Percentiles rank a stretch among this genome's conserved stretches.
These are phyloP conservation scores for Erythrolamprus reginae DNA, from an alignment of 2,113 vertebrate species.

Conservation along the genomic window DNA sequence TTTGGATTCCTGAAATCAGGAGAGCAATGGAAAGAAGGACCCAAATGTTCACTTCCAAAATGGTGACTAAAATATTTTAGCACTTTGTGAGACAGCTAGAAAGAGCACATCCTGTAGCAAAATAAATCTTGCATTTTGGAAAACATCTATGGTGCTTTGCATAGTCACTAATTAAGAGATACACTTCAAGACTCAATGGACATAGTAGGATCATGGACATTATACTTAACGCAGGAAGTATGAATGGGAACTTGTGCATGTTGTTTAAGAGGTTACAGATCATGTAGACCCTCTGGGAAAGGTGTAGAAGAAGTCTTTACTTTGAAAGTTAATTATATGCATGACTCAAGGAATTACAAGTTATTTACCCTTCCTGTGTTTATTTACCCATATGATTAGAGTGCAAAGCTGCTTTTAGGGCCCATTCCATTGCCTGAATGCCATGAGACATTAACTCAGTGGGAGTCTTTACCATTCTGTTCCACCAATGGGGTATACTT, in stretches of 20 bases:
- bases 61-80: background rate
- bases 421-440: background rate
- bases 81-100: background rate
- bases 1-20: background rate
- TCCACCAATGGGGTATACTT: background rate
- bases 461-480: background rate
- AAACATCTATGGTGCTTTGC: background rate
- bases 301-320: background rate
- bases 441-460: background rate
- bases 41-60: background rate
- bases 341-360: background rate
- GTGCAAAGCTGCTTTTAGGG: background rate
- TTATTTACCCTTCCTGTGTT: background rate
- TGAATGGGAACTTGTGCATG: background rate
- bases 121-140: background rate
- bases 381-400: background rate
- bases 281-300: background rate
- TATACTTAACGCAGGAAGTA: background rate
- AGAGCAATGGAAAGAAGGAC: background rate
- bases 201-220: background rate
- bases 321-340: slow-evolving; percentile 5
- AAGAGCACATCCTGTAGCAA: background rate
- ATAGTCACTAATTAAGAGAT: background rate
- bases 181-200: background rate
- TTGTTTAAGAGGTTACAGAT: background rate